A percentile compares a stretch with the other conserved stretches of the same genome.
Evolutionary conservation across 1,140 invertebrate species (phyloP).

Genomic region (Drosophila sp.): DNA sequence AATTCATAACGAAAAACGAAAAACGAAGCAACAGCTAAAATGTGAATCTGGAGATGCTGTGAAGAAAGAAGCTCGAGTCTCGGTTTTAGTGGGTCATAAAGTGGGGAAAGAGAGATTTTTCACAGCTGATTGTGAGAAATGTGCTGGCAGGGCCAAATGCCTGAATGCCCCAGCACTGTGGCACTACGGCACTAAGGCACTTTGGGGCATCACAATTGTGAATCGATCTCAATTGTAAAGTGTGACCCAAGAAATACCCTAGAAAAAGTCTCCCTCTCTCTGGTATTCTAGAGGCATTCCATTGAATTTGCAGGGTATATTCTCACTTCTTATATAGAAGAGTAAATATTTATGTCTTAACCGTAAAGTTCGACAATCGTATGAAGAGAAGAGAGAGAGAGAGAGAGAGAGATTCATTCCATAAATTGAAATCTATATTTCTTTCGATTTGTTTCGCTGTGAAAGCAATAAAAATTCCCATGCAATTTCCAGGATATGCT

Average conservation of each 20-base stretch:
- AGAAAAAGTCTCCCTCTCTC: too few relatives aligned
- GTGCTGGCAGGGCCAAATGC: slow-evolving; percentile 11
- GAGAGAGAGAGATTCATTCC: too few relatives aligned
- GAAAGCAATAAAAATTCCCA: background rate
- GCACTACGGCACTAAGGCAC: background rate
- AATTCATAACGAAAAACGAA: slow-evolving; percentile 66
- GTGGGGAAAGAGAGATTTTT: slow-evolving; percentile 69
- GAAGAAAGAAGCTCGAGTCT: slow-evolving; percentile 45
- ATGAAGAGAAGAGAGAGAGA: too few relatives aligned
- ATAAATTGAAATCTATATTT: too few relatives aligned
- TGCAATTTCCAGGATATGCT: background rate
- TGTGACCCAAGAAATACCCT: slow-evolving; percentile 1
- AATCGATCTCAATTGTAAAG: slow-evolving; percentile 31
- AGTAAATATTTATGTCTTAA: background rate
- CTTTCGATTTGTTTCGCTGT: too few relatives aligned
- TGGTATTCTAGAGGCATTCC: too few relatives aligned
- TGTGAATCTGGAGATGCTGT: slow-evolving; percentile 43
- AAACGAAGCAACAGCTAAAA: background rate
- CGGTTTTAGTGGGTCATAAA: slow-evolving; percentile 77
- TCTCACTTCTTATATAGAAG: background rate
- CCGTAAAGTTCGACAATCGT: background rate
- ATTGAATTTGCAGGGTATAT: background rate
- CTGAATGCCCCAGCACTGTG: slow-evolving; percentile 67
- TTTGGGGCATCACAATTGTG: slow-evolving; percentile 14
- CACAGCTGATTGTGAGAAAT: slow-evolving; percentile 80